Conservation (phyloP, 2,888 invertebrate genomes). For the Orchestes rusci region DNA sequence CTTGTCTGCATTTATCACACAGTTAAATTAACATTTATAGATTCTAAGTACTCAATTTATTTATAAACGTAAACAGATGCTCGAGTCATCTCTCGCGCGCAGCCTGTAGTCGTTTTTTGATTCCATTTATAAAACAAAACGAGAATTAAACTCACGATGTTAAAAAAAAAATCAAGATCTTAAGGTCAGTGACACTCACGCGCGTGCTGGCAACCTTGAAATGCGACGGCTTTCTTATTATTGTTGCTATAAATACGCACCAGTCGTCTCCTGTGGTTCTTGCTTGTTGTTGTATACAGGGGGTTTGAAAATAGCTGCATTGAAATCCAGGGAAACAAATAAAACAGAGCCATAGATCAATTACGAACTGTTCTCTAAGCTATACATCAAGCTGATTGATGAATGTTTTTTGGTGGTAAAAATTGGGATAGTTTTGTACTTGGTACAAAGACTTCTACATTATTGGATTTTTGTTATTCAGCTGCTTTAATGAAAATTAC, state of each 20-base stretch:
- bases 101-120: constrained; percentile 20
- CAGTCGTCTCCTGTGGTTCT: too few relatives aligned
- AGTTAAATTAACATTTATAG: constrained; percentile 15
- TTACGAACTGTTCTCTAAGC: too few relatives aligned
- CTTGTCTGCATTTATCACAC: constrained; percentile 21
- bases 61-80: constrained; percentile 25
- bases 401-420: too few relatives aligned
- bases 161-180: constrained; percentile 19
- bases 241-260: constrained; percentile 19
- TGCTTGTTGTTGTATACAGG: constrained; percentile 10
- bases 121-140: constrained; percentile 19
- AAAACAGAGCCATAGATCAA: too few relatives aligned
- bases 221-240: constrained; percentile 18
- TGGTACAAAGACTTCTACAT: too few relatives aligned
- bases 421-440: too few relatives aligned
- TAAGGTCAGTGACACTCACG: constrained; percentile 25
- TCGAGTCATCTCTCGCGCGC: constrained; percentile 19
- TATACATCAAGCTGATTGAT: too few relatives aligned
- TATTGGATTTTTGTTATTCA: too few relatives aligned
- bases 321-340: too few relatives aligned
- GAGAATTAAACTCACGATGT: too few relatives aligned
- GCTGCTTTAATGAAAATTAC: too few relatives aligned
- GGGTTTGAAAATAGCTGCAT: too few relatives aligned
- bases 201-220: constrained; percentile 23
- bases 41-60: constrained; percentile 21